Conservation (phyloP, 2,113 vertebrate species). For the Erpornis zantholeuca region DNA sequence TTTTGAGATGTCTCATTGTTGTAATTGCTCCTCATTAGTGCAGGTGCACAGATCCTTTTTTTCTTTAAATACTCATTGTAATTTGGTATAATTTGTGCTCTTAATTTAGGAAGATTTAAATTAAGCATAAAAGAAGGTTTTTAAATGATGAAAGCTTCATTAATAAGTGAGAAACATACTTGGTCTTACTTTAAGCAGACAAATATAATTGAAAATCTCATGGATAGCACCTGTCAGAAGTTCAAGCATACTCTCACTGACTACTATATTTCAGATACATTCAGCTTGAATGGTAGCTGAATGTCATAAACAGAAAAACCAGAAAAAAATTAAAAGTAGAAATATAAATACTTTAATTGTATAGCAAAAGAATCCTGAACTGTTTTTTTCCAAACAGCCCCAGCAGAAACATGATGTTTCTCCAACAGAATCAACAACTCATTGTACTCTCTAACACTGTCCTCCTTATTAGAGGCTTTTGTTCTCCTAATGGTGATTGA, state of each 20-base stretch:
- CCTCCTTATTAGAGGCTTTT: conserved; percentile 70
- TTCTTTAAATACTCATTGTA: conserved; percentile 39
- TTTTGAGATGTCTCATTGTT: conserved; percentile 50
- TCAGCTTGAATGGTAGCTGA: not conserved
- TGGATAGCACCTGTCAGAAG: not conserved
- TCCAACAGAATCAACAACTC: conserved; percentile 67
- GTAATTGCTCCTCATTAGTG: conserved; percentile 44
- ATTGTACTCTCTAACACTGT: conserved; percentile 64
- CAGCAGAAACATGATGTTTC: conserved; percentile 60
- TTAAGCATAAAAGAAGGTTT: not conserved
- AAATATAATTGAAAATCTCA: not conserved
- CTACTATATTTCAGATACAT: not conserved
- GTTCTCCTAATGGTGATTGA: conserved; percentile 64
- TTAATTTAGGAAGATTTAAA: conserved; percentile 38
- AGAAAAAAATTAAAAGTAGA: not conserved
- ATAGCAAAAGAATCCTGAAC: not conserved
- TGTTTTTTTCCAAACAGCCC: not conserved
- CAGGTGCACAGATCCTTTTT: conserved; percentile 50
- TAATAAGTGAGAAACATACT: conserved; percentile 6
- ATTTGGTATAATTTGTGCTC: conserved; percentile 35
- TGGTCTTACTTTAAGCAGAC: not conserved
- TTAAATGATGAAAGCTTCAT: not conserved
- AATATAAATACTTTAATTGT: not conserved
- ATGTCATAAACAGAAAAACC: not conserved
- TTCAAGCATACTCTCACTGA: conserved; percentile 18